Evolutionary conservation across 2,888 invertebrate genomes (phyloP), one percentile per base, ranked within the genome.

Genomic region (Trissoscelio sp.): DNA sequence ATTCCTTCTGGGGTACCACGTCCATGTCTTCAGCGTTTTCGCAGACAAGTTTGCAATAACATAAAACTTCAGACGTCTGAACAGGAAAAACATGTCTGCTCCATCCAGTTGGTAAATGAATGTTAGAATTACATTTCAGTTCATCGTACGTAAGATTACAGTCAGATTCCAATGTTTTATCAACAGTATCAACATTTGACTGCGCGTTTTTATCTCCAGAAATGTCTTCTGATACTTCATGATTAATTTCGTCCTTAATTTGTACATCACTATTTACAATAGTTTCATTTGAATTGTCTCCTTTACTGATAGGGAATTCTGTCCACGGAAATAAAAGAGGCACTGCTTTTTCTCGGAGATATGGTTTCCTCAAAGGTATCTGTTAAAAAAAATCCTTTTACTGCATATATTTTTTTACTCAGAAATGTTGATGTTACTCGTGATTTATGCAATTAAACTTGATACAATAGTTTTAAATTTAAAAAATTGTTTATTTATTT

Each of bases 301-400:
- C 53, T 55, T 18, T 20, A 28, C 3, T 42, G n/a, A 1, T 12
- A 28, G 39, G 42, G 3, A 67, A 16, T 28, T 53, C 53, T 67
- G 67, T 42, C 67, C 55, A 67, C 1, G 24, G 39, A 42, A 67
- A 67, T 55, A 67, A 53, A 53, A 37, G n/a, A 12, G 67, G 67
- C 9, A 67, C 42, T 12, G 67, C 53, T 42, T n/a, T 42, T 39
- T 67, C 39, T 55, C n/a, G 14, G 6, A 53, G 39, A 42, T 67
- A 53, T 7, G 53, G 3, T 67, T 22, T 67, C 11, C 53, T 14
- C 28, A 67, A 67, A 39, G 67, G 53, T 67, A 67, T 67, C 67
- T 67, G 14, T 39, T 9, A 16, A 66, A 66, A 66, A 18, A 42
- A 37, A 60, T 5, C 28, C 4, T 28, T 6, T 5, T 28, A 28